phyloP scores from a whole-genome alignment of 2,797 vertebrate species.

The Mormyrus hasselquistii region DNA sequence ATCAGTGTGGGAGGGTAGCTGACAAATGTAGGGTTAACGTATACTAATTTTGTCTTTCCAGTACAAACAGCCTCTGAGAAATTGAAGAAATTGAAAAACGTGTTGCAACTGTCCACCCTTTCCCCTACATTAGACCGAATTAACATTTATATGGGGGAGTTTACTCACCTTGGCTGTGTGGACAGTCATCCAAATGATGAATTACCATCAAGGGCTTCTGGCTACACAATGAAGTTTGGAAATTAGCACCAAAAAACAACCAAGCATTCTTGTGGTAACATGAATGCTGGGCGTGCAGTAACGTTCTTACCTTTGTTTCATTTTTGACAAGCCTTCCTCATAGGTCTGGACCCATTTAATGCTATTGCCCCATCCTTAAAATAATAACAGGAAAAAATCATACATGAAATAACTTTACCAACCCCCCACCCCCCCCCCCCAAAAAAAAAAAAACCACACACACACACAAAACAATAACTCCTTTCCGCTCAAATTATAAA shows the following conservation, averaged over 20 bases:
- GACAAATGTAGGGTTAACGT: background rate
- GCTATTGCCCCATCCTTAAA: constrained; percentile 71
- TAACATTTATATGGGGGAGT: background rate
- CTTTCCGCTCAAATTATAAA: background rate
- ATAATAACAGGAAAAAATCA: background rate
- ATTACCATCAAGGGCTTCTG: constrained; percentile 66
- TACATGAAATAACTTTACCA: background rate
- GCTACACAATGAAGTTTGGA: constrained; percentile 45
- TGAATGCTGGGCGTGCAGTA: background rate
- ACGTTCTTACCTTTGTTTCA: constrained; percentile 58
- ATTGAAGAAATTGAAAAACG: background rate
- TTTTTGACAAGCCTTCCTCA: constrained; percentile 67
- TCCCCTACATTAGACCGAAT: background rate
- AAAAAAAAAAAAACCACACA: too few species aligned
- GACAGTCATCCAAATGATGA: constrained; percentile 54
- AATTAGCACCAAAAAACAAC: constrained; percentile 12
- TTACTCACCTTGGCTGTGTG: constrained; percentile 53
- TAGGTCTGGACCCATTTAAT: constrained; percentile 74
- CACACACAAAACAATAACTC: background rate
- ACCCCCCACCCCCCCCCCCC: background rate
- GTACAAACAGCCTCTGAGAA: background rate
- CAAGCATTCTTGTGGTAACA: background rate
- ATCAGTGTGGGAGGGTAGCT: background rate
- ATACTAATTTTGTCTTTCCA: background rate
- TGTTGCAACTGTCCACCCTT: background rate